Evolutionary conservation across 2,113 vertebrate genomes (phyloP), one percentile per base, ranked within the genome.

Genomic region (Dinomys branickii): DNA sequence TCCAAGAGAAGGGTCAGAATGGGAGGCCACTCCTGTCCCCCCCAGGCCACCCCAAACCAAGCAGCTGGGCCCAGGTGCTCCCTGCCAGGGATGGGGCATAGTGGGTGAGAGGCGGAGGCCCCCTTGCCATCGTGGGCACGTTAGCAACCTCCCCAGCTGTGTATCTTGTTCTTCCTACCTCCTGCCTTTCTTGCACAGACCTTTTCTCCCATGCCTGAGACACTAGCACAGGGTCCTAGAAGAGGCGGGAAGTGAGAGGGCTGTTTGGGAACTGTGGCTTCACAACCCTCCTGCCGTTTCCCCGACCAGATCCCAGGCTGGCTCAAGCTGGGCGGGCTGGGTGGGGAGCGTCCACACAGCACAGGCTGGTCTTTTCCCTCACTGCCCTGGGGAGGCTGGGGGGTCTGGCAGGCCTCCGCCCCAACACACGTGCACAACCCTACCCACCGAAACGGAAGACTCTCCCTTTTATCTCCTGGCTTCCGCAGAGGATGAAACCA

Each of bases 81-180:
- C 59, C 28, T 38, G 26, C 13, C n/a, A 17, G 11, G 33, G 6
- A 13, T 6, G 0, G 30, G 82, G 17, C 0, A 0, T 1, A 1
- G 20, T 0, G 1, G 83, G 22, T n/a, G 35, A 73, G 30, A 9
- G 33, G 13, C 41, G 6, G 30, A 20, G 30, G 41, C 19, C 14
- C 20, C 3, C 41, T 61, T 41, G 20, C 35, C 17, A 0, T 28
- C 47, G 6, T 26, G 13, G 71, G 28, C 12, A 1, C 26, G 1
- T 22, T 1, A 26, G n/a, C 87, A 61, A 0, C 33, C 12, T 19
- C 41, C 54, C 58, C 10, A 26, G 61, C 13, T 13, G 13, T 59
- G 33, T 22, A 1, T 20, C 28, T 61, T 85, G 30, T 58, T 75
- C 78, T 88, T 73, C 41, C 38, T 92, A 13, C 54, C 54, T n/a